Evolutionary conservation across 2,888 invertebrate genomes (phyloP).

Genomic region (Trachelus troglodyta): DNA sequence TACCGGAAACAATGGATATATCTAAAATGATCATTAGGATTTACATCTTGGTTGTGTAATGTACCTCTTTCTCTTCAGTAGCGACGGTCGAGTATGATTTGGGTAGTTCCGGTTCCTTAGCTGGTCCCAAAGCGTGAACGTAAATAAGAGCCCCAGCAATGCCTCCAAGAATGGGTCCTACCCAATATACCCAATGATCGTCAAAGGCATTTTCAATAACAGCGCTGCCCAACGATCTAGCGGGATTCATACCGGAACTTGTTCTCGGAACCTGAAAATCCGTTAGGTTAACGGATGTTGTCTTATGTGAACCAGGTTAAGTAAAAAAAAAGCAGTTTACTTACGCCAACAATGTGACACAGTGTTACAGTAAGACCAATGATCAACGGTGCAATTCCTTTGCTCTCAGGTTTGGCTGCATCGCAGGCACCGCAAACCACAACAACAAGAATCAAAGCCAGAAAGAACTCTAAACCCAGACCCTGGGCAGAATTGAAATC

Average conservation of each 20-base stretch:
- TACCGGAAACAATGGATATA: neutral
- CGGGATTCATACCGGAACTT: constrained; percentile 94
- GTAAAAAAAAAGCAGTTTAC: constrained; percentile 48
- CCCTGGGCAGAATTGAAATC: constrained; percentile 81
- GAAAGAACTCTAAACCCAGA: constrained; percentile 89
- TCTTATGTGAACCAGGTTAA: neutral
- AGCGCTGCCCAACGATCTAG: constrained; percentile 88
- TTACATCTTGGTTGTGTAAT: constrained; percentile 29
- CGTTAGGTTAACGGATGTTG: neutral
- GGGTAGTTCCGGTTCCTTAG: constrained; percentile 53
- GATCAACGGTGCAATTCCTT: constrained; percentile 84
- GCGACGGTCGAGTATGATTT: constrained; percentile 63
- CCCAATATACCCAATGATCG: constrained; percentile 93
- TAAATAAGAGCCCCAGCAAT: constrained; percentile 82
- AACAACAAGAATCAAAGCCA: constrained; percentile 88
- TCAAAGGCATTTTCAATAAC: constrained; percentile 80
- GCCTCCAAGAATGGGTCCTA: constrained; percentile 87
- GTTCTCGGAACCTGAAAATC: constrained; percentile 72
- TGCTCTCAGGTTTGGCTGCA: constrained; percentile 80
- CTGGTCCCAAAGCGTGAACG: constrained; percentile 69
- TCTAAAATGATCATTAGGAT: neutral
- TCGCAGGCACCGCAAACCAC: constrained; percentile 93
- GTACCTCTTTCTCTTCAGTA: constrained; percentile 66
- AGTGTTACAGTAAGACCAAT: constrained; percentile 89
- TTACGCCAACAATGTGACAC: constrained; percentile 86